Evolutionary conservation across 2,797 vertebrate genomes (phyloP), one percentile per base, ranked within the genome.

Genomic region (Falco cherrug): DNA sequence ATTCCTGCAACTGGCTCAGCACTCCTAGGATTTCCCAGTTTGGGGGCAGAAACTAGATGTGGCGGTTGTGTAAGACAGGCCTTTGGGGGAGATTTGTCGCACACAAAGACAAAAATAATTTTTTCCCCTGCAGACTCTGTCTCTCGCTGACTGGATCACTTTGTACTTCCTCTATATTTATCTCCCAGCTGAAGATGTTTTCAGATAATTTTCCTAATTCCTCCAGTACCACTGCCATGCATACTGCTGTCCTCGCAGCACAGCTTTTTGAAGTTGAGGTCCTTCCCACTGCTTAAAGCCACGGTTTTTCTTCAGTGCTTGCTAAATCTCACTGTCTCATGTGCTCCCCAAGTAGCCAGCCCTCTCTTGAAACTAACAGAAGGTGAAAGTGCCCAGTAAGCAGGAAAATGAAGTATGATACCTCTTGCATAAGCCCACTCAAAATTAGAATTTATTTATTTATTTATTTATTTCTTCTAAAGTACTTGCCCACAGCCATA

Each of bases 171-270:
- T 86, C 81, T 90, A 24, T 88, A 88, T 84, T 84, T 73, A 68
- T 89, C 71, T 92, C 63, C 59, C 59, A 92, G 90, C 89, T 92
- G 87, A 89, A 95, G 65, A 93, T 69, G 54, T 71, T 95, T 76
- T 92, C 73, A n/a, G 91, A 87, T 74, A 5, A 78, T 81, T 83
- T 92, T 90, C 56, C n/a, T 77, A 63, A 83, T 79, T 94, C 78
- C 56, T 81, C 35, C 84, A 80, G 71, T 18, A 57, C 16, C 56
- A n/a, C 51, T 70, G 60, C 61, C 63, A n/a, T 13, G 57, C 69
- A 14, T 21, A 21, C 64, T 61, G 68, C 87, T 65, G 47, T 64
- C 63, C 84, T 90, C 6, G 7, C 79, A 87, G 84, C 56, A 73
- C 51, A 76, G 48, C 81, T 92, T 74, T 41, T 73, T 77, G 81